These are phyloP conservation scores for Beroe forskalii DNA, from an alignment of 37 sponge, comb jelly and placozoan species.

Conservation along the genomic window DNA sequence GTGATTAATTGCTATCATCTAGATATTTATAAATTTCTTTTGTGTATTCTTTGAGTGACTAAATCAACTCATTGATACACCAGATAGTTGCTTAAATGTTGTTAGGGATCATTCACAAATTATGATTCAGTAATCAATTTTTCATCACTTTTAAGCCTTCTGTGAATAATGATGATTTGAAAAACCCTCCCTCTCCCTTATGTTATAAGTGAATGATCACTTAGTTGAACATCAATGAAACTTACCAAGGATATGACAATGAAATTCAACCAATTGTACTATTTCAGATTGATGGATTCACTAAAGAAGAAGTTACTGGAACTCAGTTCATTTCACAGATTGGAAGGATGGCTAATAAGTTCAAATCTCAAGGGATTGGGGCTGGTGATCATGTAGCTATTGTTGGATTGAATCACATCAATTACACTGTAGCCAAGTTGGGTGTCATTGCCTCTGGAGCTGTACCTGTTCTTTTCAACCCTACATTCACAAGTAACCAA, in stretches of 20 bases:
- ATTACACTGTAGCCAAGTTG: background rate
- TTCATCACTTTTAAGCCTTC: too few relatives aligned
- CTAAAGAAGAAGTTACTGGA: background rate
- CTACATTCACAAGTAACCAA: slow-evolving; percentile 4
- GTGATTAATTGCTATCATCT: too few relatives aligned
- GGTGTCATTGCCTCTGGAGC: slow-evolving; percentile 47
- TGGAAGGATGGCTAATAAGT: slow-evolving; percentile 40
- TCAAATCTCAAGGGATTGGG: slow-evolving; percentile 14
- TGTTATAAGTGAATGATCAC: too few relatives aligned
- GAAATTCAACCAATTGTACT: background rate
- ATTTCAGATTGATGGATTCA: background rate
- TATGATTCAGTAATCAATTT: background rate
- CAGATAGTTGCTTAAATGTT: too few relatives aligned
- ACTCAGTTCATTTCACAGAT: background rate
- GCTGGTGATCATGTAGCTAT: slow-evolving; percentile 56
- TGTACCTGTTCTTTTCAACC: slow-evolving; percentile 61
- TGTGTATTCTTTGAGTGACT: too few relatives aligned
- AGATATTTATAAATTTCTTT: too few relatives aligned
- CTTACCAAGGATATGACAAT: too few relatives aligned
- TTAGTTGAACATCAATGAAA: too few relatives aligned
- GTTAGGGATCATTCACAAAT: too few relatives aligned
- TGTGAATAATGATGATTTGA: too few relatives aligned
- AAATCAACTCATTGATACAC: too few relatives aligned
- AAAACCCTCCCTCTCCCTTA: too few relatives aligned
- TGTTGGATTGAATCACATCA: slow-evolving; percentile 37